Base-by-base conservation (phyloP, 2,888 invertebrate genomes). In the Drosophila flavopinicola region DNA sequence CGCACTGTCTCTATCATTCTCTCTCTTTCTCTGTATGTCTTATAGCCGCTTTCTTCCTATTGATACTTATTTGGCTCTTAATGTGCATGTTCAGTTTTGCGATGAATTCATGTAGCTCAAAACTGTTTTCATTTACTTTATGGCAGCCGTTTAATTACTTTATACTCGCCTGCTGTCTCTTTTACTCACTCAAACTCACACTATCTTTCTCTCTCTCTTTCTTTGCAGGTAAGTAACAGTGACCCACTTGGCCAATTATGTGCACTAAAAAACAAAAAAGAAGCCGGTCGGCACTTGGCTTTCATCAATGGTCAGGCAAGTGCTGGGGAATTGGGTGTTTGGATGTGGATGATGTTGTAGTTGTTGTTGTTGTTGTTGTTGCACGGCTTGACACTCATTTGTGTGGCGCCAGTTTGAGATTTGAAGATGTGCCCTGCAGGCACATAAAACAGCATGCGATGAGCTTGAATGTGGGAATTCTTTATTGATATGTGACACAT, bases 401-500 rank as follows among this genome's bases (percentile, higher is more conserved):
- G 63, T 49, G 44, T 64, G 67, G 54, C 68, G 64, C 64, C 64
- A 64, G 45, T 44, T 52, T 30, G 51, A 29, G 44, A 45, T 63
- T 10, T 47, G 48, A 53, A 30, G 67, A 37, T 61, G n/a, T n/a
- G 57, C 75, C 75, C 75, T 70, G 70, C 66, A 61, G 75, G 30
- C 54, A 54, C 68, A 70, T 72, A 48, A 71, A 65, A 51, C 49
- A 58, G 58, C 66, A 29, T 37, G 66, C 20, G 7, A 37, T 5
- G 15, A 15, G 20, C 20, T 20, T 20, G 20, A 4, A 75, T 72
- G 76, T 78, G 79, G 84, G 69, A 75, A 83, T 85, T 73, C 76
- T 85, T 85, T 85, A 79, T 79, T 76, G 79, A 78, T 75, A 85
- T 78, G 67, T 79, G 83, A 75, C 79, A 83, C 79, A 64, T 72